Evolutionary conservation across 2,888 invertebrate species (phyloP).

Genomic region (Ornithoptera priamus): DNA sequence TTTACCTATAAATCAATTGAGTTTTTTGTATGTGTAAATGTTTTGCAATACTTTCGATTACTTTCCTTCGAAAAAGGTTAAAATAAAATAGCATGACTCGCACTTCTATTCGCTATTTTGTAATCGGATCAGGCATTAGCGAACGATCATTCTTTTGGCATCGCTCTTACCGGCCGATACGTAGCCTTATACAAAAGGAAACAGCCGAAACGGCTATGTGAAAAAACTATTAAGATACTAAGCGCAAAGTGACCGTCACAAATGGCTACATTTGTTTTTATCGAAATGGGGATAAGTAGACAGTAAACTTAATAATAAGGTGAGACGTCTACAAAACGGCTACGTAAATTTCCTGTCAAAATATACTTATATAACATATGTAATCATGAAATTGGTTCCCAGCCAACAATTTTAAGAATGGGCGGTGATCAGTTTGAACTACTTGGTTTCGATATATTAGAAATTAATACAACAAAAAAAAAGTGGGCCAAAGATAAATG

Average conservation of each 20-base stretch:
- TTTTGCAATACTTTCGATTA: too few relatives aligned
- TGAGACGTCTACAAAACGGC: too few relatives aligned
- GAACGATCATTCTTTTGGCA: slow-evolving; percentile 51
- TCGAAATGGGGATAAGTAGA: too few relatives aligned
- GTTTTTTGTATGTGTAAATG: too few relatives aligned
- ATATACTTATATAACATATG: too few relatives aligned
- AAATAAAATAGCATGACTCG: slow-evolving; percentile 29
- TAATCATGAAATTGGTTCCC: too few relatives aligned
- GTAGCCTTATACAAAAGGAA: slow-evolving; percentile 37
- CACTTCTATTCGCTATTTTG: slow-evolving; percentile 34
- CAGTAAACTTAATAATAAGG: too few relatives aligned
- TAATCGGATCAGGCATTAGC: slow-evolving; percentile 46
- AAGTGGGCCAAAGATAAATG: slow-evolving; percentile 42
- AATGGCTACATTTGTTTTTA: slow-evolving; percentile 2
- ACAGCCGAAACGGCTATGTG: slow-evolving; percentile 39
- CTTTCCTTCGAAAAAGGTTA: neutral
- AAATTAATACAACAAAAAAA: neutral
- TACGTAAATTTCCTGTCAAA: too few relatives aligned
- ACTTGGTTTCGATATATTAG: too few relatives aligned
- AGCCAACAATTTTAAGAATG: too few relatives aligned
- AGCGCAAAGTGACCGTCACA: slow-evolving; percentile 26
- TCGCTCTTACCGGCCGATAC: slow-evolving; percentile 46
- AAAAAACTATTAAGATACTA: slow-evolving; percentile 44
- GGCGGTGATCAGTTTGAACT: too few relatives aligned
- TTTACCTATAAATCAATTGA: too few relatives aligned